Conservation (phyloP, 2,113 vertebrate species). For the Oxygymnocypris stewartii region DNA sequence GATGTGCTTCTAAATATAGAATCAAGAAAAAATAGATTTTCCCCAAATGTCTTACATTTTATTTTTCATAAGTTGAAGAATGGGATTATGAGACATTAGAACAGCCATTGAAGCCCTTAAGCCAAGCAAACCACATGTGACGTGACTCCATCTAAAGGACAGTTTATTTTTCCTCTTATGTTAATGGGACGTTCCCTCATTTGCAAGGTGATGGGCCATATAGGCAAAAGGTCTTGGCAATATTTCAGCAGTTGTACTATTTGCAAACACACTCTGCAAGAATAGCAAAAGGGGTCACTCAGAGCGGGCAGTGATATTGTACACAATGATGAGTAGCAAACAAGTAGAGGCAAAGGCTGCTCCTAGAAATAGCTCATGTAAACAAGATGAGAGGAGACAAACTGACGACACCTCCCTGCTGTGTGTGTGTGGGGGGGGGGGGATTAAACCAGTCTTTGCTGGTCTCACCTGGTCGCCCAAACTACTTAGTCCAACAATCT, state of each 20-base stretch:
- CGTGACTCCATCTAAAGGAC: constrained; percentile 3
- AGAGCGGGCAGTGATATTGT: neutral
- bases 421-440: neutral
- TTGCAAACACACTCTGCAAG: constrained; percentile 7
- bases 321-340: neutral
- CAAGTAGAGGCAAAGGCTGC: constrained; percentile 4
- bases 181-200: constrained; percentile 32
- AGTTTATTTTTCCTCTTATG: constrained; percentile 31
- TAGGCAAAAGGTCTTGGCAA: constrained; percentile 44
- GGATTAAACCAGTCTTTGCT: neutral
- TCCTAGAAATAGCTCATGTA: constrained; percentile 20
- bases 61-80: neutral
- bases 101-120: neutral
- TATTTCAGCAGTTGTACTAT: neutral
- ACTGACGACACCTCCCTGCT: neutral
- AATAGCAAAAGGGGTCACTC: constrained; percentile 5
- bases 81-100: constrained; percentile 13
- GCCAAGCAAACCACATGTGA: constrained; percentile 35
- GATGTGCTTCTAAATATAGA: constrained; percentile 9
- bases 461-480: neutral
- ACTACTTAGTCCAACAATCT: neutral
- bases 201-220: constrained; percentile 34
- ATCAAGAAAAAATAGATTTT: neutral
- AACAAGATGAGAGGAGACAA: constrained; percentile 16
- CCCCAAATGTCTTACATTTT: neutral